Percentiles rank a stretch among this genome's conserved stretches.
These are phyloP conservation scores for Hypomecis punctinalis DNA, from an alignment of 2,888 invertebrate genomes.

Conservation along the genomic window DNA sequence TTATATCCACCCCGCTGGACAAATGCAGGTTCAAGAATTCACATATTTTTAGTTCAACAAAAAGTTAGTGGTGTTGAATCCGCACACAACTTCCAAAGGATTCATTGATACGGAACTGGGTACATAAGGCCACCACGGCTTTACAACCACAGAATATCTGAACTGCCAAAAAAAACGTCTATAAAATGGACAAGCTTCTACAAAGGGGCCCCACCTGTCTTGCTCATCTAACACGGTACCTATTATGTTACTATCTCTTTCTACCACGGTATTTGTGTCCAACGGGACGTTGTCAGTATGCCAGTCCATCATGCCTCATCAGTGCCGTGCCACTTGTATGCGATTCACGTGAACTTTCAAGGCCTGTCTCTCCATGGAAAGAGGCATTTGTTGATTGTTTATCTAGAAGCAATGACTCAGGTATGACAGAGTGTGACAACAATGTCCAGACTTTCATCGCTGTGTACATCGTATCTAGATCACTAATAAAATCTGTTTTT, in stretches of 20 bases:
- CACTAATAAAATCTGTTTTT: too few relatives aligned
- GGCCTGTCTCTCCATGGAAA: constrained; percentile 28
- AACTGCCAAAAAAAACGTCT: too few relatives aligned
- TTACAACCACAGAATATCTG: too few relatives aligned
- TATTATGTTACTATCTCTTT: constrained; percentile 41
- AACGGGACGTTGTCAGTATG: constrained; percentile 51
- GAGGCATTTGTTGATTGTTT: constrained; percentile 18
- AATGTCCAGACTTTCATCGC: not conserved
- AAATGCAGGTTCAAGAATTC: too few relatives aligned
- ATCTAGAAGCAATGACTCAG: constrained; percentile 14
- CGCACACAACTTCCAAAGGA: too few relatives aligned
- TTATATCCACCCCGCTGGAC: too few relatives aligned
- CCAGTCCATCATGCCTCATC: constrained; percentile 44
- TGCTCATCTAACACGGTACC: not conserved
- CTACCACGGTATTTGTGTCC: constrained; percentile 50
- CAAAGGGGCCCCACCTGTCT: constrained; percentile 12
- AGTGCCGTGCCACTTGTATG: constrained; percentile 47
- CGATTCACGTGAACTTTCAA: constrained; percentile 48
- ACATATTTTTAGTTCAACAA: too few relatives aligned
- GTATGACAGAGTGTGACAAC: not conserved
- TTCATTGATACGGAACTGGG: too few relatives aligned
- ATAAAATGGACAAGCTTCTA: too few relatives aligned
- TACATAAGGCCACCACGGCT: too few relatives aligned
- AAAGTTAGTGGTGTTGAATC: too few relatives aligned
- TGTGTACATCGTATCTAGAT: too few relatives aligned